phyloP scores from a whole-genome alignment of 2,113 vertebrate genomes.

The Pundamilia nyererei region DNA sequence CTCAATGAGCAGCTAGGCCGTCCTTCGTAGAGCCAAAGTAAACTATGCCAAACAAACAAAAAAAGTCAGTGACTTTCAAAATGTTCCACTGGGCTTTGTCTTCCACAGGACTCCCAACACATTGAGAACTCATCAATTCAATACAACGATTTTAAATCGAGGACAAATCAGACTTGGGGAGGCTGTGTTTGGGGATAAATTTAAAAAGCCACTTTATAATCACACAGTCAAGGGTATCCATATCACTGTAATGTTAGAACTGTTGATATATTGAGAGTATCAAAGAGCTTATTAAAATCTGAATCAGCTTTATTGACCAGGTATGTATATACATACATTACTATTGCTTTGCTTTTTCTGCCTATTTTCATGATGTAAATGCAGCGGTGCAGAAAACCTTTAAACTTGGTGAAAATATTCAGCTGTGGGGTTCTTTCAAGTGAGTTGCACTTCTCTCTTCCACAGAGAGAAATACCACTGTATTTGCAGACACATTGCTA shows the following conservation, averaged over 20 bases:
- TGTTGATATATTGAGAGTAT: neutral
- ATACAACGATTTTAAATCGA: neutral
- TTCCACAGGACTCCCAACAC: neutral
- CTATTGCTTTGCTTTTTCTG: neutral
- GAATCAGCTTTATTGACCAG: neutral
- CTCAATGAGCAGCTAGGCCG: neutral
- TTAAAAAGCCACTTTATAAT: neutral
- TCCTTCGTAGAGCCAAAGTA: neutral
- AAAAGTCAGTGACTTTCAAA: neutral
- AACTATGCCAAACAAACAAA: neutral
- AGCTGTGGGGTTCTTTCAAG: conserved; percentile 6
- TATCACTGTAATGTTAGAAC: neutral
- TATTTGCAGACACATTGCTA: neutral
- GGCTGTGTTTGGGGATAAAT: neutral
- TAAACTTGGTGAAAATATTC: conserved; percentile 5
- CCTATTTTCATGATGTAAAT: neutral
- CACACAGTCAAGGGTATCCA: neutral
- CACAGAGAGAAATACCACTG: neutral
- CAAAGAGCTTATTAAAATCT: neutral
- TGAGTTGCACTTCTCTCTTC: neutral
- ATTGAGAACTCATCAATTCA: neutral
- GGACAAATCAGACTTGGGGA: neutral
- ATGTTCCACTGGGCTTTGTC: neutral
- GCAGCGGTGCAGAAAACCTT: neutral
- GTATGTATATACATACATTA: neutral